Evolutionary conservation across 2,888 invertebrate species (phyloP), one percentile per base, ranked within the genome.

Genomic region (Gibbula magus): DNA sequence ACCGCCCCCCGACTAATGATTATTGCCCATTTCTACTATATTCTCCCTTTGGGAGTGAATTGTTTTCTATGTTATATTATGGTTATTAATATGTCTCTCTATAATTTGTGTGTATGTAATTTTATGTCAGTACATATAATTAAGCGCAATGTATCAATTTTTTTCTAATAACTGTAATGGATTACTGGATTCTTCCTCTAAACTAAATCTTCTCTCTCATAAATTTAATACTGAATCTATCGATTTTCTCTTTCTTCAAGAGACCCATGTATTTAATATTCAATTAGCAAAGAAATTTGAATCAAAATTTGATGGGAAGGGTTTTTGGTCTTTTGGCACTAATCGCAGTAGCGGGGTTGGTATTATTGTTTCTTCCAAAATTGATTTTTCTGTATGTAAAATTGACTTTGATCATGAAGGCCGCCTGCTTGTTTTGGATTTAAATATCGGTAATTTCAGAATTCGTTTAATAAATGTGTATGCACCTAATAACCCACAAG

Each of bases 181-280:
- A 20, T 20, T 70, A 5, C 10, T 70, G 20, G 8, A 39, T 20
- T 32, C 18, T 20, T 20, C 70, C 4, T 32, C 10, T 70, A 70
- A 39, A 70, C 0, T 20, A 1, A 70, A 70, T 20, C 35, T 85
- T 61, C 85, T 86, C 66, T 77, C 66, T 20, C 54, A 79, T 32
- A 79, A 83, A 75, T 73, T 56, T n/a, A 83, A 83, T 13, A 81
- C 82, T 13, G 82, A 81, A 16, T 79, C 80, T n/a, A 70, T 70
- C n/a, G 35, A 77, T 18, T 56, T 77, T 35, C 32, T 77, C 18
- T 66, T 77, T n/a, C 53, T 54, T 54, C 75, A 76, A 56, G 75
- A 76, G 53, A 76, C 75, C 25, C 75, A 76, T 76, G 53, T 76
- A 16, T 20, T 29, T 32, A 32, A 16, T 32, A 20, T 76, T 5